These are phyloP conservation scores for Sebastes steindachneri DNA, from an alignment of 2,797 vertebrate genomes.

Conservation along the genomic window DNA sequence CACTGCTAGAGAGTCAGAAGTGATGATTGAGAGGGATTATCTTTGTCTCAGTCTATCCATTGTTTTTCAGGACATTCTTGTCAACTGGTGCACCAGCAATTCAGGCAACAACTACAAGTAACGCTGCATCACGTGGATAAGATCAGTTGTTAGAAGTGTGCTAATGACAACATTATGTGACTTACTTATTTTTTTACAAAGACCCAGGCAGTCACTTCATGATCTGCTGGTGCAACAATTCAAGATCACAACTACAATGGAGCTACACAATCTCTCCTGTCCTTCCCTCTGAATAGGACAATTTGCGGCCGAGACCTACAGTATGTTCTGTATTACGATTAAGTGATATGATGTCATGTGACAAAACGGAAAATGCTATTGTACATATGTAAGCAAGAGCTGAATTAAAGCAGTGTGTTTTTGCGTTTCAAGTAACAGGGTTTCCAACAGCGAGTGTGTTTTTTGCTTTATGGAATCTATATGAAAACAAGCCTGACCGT, in stretches of 20 bases:
- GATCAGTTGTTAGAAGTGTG: neutral
- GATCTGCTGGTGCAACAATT: too few species aligned
- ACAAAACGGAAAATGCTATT: neutral
- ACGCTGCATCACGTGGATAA: neutral
- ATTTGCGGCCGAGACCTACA: neutral
- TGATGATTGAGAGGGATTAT: too few species aligned
- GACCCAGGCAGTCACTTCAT: too few species aligned
- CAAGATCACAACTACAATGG: too few species aligned
- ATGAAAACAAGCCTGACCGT: neutral
- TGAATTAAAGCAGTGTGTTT: neutral
- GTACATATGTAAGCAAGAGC: neutral
- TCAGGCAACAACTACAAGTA: neutral
- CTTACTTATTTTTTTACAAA: too few species aligned
- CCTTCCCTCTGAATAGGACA: neutral
- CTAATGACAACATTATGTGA: neutral
- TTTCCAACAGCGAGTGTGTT: neutral
- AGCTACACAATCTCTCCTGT: neutral
- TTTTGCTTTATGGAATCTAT: neutral
- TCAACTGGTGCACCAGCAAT: neutral
- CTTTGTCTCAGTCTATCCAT: too few species aligned
- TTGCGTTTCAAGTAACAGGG: neutral
- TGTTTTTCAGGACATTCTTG: neutral
- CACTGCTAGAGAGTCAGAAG: too few species aligned
- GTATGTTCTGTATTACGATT: neutral
- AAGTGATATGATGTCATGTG: neutral